Base-by-base conservation (phyloP, 2,797 vertebrate genomes). In the Chelonia mydas region DNA sequence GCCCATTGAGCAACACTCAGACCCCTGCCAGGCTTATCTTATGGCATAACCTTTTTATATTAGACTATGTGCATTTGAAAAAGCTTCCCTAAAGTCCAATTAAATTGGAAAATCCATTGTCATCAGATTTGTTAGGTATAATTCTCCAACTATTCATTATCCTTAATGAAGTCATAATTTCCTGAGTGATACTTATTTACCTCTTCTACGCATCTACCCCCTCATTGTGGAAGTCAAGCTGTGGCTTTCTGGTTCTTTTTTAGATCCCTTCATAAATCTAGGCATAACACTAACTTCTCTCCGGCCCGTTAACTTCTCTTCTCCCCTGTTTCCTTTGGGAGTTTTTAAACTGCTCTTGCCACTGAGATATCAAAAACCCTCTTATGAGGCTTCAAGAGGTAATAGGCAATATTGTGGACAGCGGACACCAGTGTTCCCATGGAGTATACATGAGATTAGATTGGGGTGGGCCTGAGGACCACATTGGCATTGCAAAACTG, bases 71-170 rank as follows among this genome's bases (percentile, higher is more conserved):
- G 85, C 80, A 61, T 86, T 89, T 96, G 88, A 90, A 77, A 90
- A 59, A 89, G 79, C 79, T 85, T 94, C 96, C 95, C 31, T 59
- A 87, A 85, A 83, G 83, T 23, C 88, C 88, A 96, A 84, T 92
- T 96, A 88, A 94, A 87, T 50, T 83, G 85, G 93, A 89, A 96
- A 92, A 94, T 88, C 91, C 87, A 61, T 15, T 81, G 77, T 55
- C 77, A 72, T 74, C 90, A 94, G 94, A 89, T 94, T 90, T 74
- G 51, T 92, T 86, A 87, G 94, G 31, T 88, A 57, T 83, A 83
- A 88, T 83, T 97, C 61, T 93, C 81, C 51, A n/a, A 88, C 83
- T 95, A 94, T 87, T 94, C 83, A 55, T 93, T 81, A 83, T 80
- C 15, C 1, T 59, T 93, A 93, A 84, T n/a, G 61, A 95, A 95